These are phyloP conservation scores for Brenthis ino DNA, from an alignment of 2,888 invertebrate genomes.

Conservation along the genomic window DNA sequence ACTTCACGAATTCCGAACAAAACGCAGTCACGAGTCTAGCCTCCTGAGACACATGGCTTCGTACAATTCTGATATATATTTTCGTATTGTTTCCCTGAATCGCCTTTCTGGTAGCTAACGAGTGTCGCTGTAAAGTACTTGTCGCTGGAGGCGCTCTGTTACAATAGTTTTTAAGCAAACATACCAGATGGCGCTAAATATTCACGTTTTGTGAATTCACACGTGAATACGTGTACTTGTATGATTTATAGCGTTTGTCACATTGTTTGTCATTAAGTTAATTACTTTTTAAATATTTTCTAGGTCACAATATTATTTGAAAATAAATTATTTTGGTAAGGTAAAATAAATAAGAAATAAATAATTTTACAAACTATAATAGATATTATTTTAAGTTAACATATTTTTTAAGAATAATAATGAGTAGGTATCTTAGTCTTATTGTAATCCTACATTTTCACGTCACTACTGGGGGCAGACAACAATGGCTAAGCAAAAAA, in stretches of 20 bases:
- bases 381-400: too few relatives aligned
- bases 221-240: background rate
- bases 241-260: background rate
- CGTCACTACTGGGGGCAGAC: too few relatives aligned
- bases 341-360: too few relatives aligned
- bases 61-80: background rate
- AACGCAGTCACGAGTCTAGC: conserved; percentile 6
- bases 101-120: background rate
- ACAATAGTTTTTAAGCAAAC: conserved; percentile 24
- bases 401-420: too few relatives aligned
- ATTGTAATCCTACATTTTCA: too few relatives aligned
- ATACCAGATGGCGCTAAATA: conserved; percentile 32
- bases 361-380: too few relatives aligned
- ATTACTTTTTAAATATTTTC: background rate
- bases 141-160: conserved; percentile 20
- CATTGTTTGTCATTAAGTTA: conserved; percentile 17
- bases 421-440: too few relatives aligned
- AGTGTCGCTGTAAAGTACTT: conserved; percentile 6
- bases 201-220: background rate
- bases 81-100: background rate
- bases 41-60: conserved; percentile 8
- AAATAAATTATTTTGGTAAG: too few relatives aligned
- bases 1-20: conserved; percentile 53
- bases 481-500: too few relatives aligned
- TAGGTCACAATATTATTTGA: too few relatives aligned